Evolutionary conservation across 2,888 invertebrate species (phyloP), one percentile per base, ranked within the genome.

Genomic region (Asteroscopus sphinx): DNA sequence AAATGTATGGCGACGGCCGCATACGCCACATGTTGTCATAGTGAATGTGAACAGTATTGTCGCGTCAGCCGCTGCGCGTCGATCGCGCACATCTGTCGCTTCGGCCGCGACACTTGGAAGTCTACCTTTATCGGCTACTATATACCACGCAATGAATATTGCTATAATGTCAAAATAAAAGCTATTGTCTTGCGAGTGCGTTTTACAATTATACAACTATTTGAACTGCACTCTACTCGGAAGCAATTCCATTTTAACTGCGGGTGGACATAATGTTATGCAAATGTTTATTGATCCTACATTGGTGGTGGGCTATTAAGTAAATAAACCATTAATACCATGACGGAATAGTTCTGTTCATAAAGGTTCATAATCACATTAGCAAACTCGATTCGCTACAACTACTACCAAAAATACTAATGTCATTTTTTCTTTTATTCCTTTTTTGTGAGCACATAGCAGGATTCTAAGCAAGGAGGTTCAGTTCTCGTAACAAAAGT

Each of bases 391-490:
- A 76, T 83, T 81, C 87, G 82, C 79, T 79, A 71, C 69, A 79
- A 80, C 75, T 85, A 81, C 79, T 85, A 87, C 61, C 65, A 86
- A 79, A 52, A 78, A 87, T 93, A 94, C 94, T 94, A 94, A 94
- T 93, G 82, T 87, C 83, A 89, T 92, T 92, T 89, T 93, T 91
- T 88, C 85, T 89, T 90, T 92, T 90, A 82, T 88, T 88, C 83
- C 83, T 87, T 90, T 90, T 88, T 89, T 87, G 87, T 91, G 92
- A 93, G 94, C 94, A 91, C 86, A 93, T 94, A 94, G 94, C 94
- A 93, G 94, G 94, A 94, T 91, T 87, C 93, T 92, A 89, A 90
- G 82, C 85, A 88, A 90, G 94, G 94, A 94, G 93, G 94, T 92
- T 76, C 89, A 86, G 88, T 83, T 90, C 85, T 90, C 88, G 92